Evolutionary conservation across 2,113 vertebrate genomes (phyloP).

Genomic region (Oreotragus oreotragus): DNA sequence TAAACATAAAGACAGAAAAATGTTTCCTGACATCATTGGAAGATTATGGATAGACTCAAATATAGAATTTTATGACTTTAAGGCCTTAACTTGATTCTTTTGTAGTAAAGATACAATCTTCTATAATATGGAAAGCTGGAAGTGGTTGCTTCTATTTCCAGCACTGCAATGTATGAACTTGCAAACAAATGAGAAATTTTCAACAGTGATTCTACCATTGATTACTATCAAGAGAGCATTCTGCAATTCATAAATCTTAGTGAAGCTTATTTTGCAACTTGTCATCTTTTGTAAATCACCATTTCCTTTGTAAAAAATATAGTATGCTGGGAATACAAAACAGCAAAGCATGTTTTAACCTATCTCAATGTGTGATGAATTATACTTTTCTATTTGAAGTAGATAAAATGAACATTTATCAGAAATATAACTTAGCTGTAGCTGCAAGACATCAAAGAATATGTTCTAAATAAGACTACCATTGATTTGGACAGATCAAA

Average conservation of each 20-base stretch:
- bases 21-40: neutral
- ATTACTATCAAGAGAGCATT: conserved; percentile 49
- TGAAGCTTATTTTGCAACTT: conserved; percentile 52
- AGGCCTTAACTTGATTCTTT: neutral
- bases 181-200: conserved; percentile 57
- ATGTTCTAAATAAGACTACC: conserved; percentile 17
- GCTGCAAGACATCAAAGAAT: neutral
- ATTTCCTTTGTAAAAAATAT: conserved; percentile 32
- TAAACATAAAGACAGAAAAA: neutral
- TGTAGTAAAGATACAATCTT: conserved; percentile 13
- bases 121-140: neutral
- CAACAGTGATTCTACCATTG: conserved; percentile 45
- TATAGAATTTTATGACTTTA: neutral
- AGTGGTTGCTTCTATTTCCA: neutral
- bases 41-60: neutral
- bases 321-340: conserved; percentile 25
- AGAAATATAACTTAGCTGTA: conserved; percentile 46
- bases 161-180: neutral
- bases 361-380: conserved; percentile 49
- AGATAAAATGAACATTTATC: conserved; percentile 43
- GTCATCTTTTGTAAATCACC: conserved; percentile 62
- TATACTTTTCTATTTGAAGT: conserved; percentile 16
- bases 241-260: conserved; percentile 58
- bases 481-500: conserved; percentile 37
- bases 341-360: conserved; percentile 15